Evolutionary conservation across 2,888 invertebrate species (phyloP), one percentile per base, ranked within the genome.

Genomic region (Alsophila aescularia): DNA sequence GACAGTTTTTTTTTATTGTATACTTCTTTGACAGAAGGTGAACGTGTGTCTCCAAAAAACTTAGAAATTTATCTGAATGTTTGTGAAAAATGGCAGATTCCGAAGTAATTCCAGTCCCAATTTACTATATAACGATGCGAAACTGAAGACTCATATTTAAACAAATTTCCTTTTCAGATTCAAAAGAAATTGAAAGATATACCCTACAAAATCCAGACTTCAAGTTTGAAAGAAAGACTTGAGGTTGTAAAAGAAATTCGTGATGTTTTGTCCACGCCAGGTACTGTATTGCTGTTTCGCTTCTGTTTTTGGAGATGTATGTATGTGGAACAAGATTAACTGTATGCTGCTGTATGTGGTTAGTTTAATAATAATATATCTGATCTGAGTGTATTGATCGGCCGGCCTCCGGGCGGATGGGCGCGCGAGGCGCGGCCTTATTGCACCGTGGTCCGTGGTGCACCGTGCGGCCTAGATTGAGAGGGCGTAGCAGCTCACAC

Each of bases 161-260:
- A 13, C 14, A 5, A 16, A 31, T 32, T 51, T 13, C 7, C 24
- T 7, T 50, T 55, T 54, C 87, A 96, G 95, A 88, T 95, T 67
- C 85, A 93, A 66, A 94, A 93, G 85, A 94, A 93, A 75, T 87
- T 96, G 68, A 95, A 95, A 84, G 95, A 96, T 91, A 91, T 96
- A 74, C 95, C 95, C 53, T 93, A 93, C 80, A 94, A 93, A 85
- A 93, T 96, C 73, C 95, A 96, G 83, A 94, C 94, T 73, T 93
- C 95, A 65, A 95, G 95, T 86, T 89, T 94, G 77, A 95, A 93
- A 77, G 95, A 94, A 75, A 93, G 96, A 75, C 93, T 93, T 77
- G 90, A 93, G 79, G 92, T 95, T 73, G 89, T 95, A 62, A 85
- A 94, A 71, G 93, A 94, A 90, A 94, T 96, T 80, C 93, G 93